Base-by-base conservation (phyloP, 2,113 vertebrate species). In the Elgaria multicarinata region DNA sequence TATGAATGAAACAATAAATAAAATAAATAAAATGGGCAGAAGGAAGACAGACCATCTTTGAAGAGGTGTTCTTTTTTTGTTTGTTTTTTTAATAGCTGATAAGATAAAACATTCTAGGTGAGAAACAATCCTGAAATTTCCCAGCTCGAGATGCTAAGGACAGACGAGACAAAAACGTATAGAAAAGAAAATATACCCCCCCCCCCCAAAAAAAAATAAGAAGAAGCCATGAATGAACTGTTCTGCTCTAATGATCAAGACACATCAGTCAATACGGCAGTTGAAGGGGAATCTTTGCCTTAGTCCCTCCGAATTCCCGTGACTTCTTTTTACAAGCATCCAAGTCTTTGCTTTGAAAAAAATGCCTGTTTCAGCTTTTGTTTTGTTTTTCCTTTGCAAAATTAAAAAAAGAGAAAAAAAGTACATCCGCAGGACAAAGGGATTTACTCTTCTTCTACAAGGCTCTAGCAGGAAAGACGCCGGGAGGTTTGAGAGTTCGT, bases 11-110 rank as follows among this genome's bases (percentile, higher is more conserved):
- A 50, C 8, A 50, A 50, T 50, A 50, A n/a, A n/a, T n/a, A n/a
- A n/a, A n/a, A 50, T 50, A 50, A 50, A 50, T 5, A 53, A 53
- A 5, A 53, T 53, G 9, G 50, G 9, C 50, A 36, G 20, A 18
- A 42, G 36, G 6, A 26, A 26, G 1, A 44, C 3, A 9, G 14
- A 42, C 50, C 71, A 62, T 31, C 12, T 36, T 53, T 12, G 39
- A 7, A 53, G 20, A 42, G 46, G 12, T 26, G 13, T 28, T 31
- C 16, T 0, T 7, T 53, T 53, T 80, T 33, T 92, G 2, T n/a
- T 50, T 50, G 46, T 50, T 24, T 82, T 80, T 96, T 96, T 96
- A 96, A 95, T 95, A 0, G 55, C 92, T 83, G 94, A 87, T 87
- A 91, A 91, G 85, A 88, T 80, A 74, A 93, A n/a, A 76, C 0